These are phyloP conservation scores for Rhizomys pruinosus DNA, from an alignment of 2,113 vertebrate genomes.

Conservation along the genomic window DNA sequence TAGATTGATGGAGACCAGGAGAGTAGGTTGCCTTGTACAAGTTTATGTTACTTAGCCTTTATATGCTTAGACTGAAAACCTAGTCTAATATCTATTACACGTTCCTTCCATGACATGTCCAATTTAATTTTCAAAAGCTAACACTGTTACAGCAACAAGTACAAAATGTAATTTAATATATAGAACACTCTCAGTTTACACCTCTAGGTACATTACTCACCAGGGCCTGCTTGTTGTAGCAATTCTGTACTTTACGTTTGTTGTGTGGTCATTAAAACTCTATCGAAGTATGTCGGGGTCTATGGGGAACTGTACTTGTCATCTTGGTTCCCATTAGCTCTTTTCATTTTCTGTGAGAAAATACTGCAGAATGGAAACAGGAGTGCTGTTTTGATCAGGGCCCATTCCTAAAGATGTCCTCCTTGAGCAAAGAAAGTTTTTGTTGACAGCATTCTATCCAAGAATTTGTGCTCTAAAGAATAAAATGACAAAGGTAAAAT, in stretches of 20 bases:
- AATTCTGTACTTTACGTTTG: conserved; percentile 43
- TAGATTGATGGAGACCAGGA: too few species aligned
- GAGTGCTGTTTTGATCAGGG: neutral
- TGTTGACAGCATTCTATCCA: neutral
- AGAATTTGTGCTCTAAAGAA: neutral
- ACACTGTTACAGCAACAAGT: conserved; percentile 5
- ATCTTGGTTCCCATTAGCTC: conserved; percentile 15
- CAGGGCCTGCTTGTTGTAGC: conserved; percentile 8
- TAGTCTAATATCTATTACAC: neutral
- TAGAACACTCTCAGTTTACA: neutral
- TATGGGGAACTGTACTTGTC: conserved; percentile 40
- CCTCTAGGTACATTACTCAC: conserved; percentile 1
- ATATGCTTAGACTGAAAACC: conserved; percentile 25
- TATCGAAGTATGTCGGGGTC: neutral
- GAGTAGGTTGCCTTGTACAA: neutral
- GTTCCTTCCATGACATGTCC: neutral
- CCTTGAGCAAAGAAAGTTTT: neutral
- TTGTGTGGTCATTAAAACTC: conserved; percentile 27
- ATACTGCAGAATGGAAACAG: conserved; percentile 25
- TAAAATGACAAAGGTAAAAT: conserved; percentile 13
- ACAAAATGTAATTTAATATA: conserved; percentile 22
- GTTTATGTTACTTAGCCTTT: conserved; percentile 40
- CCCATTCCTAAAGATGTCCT: conserved; percentile 42
- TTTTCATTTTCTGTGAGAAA: conserved; percentile 40
- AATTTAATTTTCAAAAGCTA: conserved; percentile 25